Conservation (phyloP, 2,797 vertebrate genomes). For the Neosilurus hyrtlii region DNA sequence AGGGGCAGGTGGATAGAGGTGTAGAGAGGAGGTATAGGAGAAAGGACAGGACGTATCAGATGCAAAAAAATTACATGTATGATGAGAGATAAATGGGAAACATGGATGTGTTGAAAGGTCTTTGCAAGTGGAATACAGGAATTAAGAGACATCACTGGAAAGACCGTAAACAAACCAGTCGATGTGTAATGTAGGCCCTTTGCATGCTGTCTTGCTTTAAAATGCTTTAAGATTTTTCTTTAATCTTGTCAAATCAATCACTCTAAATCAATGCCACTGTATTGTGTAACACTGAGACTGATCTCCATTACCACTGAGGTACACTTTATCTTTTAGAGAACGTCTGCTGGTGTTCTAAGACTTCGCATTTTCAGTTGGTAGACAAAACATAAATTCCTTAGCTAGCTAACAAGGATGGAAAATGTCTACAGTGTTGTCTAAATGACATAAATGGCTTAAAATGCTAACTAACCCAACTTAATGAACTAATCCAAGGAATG, state of each 20-base stretch:
- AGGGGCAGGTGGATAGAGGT: no score
- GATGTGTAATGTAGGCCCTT: not conserved
- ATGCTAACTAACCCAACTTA: no score
- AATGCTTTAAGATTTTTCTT: not conserved
- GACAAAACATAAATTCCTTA: not conserved
- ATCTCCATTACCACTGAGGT: not conserved
- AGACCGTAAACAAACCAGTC: not conserved
- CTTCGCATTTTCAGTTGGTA: not conserved
- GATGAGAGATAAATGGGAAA: constrained; percentile 19
- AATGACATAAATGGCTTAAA: not conserved
- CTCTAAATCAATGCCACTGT: not conserved
- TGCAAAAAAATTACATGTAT: constrained; percentile 4
- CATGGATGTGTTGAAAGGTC: constrained; percentile 30
- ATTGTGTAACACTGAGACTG: not conserved
- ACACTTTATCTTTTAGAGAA: not conserved
- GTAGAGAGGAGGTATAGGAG: not conserved
- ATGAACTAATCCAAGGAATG: no score
- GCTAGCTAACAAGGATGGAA: not conserved
- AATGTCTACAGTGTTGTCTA: not conserved
- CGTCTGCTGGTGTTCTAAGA: constrained; percentile 1
- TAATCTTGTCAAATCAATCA: not conserved
- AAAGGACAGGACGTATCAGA: not conserved
- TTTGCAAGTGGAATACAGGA: constrained; percentile 29
- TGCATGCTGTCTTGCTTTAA: not conserved
- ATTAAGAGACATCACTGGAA: not conserved